Percentiles rank a stretch among this genome's conserved stretches.
These are phyloP conservation scores for Gortyna flavago DNA, from an alignment of 2,888 invertebrate genomes.

Conservation along the genomic window DNA sequence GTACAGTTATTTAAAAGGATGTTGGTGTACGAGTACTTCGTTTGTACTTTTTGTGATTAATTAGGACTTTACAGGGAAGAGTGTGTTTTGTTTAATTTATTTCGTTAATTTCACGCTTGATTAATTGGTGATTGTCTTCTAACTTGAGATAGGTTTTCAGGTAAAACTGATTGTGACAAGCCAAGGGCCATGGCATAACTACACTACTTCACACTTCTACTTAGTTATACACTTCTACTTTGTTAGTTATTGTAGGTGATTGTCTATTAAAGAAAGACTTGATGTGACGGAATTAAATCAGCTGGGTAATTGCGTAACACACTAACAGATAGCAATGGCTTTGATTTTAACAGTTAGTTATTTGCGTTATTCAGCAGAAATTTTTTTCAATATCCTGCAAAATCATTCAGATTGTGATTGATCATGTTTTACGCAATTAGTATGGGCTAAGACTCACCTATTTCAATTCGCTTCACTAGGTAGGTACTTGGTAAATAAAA, in stretches of 20 bases:
- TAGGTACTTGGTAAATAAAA: background rate
- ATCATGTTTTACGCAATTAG: background rate
- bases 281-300: background rate
- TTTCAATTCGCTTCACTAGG: background rate
- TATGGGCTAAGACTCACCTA: background rate
- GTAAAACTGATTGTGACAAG: background rate
- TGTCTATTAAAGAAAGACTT: background rate
- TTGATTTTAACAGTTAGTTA: background rate
- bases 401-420: background rate
- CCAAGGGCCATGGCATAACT: background rate
- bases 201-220: background rate
- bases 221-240: too few relatives aligned
- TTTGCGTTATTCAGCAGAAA: background rate
- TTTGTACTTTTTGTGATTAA: constrained; percentile 40
- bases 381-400: background rate
- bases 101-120: constrained; percentile 31
- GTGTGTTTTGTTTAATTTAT: constrained; percentile 37
- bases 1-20: constrained; percentile 48
- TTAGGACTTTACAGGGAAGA: constrained; percentile 38
- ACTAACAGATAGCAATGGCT: background rate
- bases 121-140: constrained; percentile 4
- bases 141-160: constrained; percentile 15
- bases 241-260: too few relatives aligned
- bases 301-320: background rate
- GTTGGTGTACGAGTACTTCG: constrained; percentile 2